Percentiles rank a stretch among this genome's conserved stretches.
These are phyloP conservation scores for Drosophila jambulina DNA, from an alignment of 1,140 invertebrate genomes.

Conservation along the genomic window DNA sequence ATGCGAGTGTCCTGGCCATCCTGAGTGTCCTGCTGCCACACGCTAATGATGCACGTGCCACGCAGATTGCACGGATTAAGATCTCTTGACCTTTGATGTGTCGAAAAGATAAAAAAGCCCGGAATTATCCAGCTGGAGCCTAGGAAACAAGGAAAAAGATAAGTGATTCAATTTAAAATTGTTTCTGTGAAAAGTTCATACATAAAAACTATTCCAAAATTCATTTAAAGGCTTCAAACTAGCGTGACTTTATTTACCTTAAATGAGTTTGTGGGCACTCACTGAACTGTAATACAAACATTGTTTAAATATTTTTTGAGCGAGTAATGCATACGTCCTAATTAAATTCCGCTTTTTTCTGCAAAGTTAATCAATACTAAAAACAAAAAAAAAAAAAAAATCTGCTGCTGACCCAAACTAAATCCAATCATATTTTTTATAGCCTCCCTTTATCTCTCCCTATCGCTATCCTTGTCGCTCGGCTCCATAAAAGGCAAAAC, in stretches of 20 bases:
- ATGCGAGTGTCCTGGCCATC: slow-evolving; percentile 37
- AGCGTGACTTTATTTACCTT: neutral
- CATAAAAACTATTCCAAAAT: neutral
- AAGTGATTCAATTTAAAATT: neutral
- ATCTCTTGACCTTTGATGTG: slow-evolving; percentile 20
- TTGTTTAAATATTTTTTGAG: slow-evolving; percentile 9
- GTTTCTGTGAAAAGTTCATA: neutral
- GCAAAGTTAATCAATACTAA: slow-evolving; percentile 3
- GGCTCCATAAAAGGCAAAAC: slow-evolving; percentile 20
- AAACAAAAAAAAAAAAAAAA: slow-evolving; percentile 1
- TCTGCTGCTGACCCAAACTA: slow-evolving; percentile 5
- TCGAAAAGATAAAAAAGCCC: slow-evolving; percentile 6
- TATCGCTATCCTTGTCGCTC: neutral
- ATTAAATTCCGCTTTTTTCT: slow-evolving; percentile 34
- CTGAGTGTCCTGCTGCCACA: slow-evolving; percentile 28
- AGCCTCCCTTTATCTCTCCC: slow-evolving; percentile 5
- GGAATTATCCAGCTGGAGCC: neutral
- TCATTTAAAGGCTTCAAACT: neutral
- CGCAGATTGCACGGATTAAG: slow-evolving; percentile 31
- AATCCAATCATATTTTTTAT: slow-evolving; percentile 34
- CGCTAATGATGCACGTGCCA: slow-evolving; percentile 48
- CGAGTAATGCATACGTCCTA: neutral
- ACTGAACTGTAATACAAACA: neutral
- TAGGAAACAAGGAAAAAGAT: neutral
- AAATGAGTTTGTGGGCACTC: neutral